Conservation (phyloP, 2,797 vertebrate species). For the Myotis vivesi region DNA sequence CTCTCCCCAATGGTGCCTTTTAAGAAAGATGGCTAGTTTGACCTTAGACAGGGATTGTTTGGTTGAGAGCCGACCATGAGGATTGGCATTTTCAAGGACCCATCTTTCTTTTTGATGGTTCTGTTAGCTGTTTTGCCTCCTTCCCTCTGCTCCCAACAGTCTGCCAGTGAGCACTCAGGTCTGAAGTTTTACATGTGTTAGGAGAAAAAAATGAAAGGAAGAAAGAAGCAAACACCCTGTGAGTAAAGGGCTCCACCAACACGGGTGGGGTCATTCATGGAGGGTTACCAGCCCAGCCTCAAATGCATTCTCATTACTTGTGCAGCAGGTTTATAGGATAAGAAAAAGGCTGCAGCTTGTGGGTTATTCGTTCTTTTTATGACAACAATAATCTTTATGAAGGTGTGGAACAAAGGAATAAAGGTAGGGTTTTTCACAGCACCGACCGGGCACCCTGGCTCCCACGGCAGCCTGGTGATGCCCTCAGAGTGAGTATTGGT, state of each 20-base stretch:
- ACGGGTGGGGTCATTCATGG: neutral
- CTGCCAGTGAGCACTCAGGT: slow-evolving; percentile 3
- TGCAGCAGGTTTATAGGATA: neutral
- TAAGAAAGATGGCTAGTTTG: neutral
- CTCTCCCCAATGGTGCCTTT: neutral
- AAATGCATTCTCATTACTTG: slow-evolving; percentile 22
- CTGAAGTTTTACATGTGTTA: slow-evolving; percentile 49
- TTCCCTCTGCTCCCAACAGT: neutral
- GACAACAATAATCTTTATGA: slow-evolving; percentile 1
- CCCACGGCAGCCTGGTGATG: neutral
- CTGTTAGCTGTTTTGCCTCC: neutral
- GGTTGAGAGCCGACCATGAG: neutral
- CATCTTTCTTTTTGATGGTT: neutral
- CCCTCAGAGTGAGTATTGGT: neutral
- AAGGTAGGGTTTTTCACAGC: neutral
- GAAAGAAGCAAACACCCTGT: neutral
- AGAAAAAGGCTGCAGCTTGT: neutral
- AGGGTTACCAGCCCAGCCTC: neutral
- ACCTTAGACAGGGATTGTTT: neutral
- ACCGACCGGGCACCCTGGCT: neutral
- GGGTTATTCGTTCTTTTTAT: slow-evolving; percentile 16
- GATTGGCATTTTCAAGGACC: neutral
- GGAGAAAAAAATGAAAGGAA: neutral
- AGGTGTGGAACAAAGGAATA: neutral
- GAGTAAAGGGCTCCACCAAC: neutral